Base-by-base conservation (phyloP, 1,140 invertebrate genomes). In the Cecropterus lyciades region DNA sequence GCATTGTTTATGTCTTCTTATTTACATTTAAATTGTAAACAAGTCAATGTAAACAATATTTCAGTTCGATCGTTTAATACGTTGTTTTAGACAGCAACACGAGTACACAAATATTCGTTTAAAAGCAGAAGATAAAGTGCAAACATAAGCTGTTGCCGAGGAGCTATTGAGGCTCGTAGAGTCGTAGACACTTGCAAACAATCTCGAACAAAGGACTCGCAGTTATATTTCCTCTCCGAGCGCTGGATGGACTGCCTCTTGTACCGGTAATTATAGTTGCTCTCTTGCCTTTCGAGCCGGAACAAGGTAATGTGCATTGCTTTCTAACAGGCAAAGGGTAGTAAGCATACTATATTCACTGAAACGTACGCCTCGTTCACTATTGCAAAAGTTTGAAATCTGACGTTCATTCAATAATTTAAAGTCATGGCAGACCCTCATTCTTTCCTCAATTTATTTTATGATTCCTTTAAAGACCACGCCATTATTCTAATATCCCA, bases 201-300 rank as follows among this genome's bases (percentile, higher is more conserved):
- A 49, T 62, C 46, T 62, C 13, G 30, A 40, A 62, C 57, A 62
- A 62, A 62, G 57, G 57, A 37, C 59, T 62, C 59, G 59, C 59
- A 62, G 45, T 51, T 49, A 62, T 62, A 62, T 62, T 51, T 51
- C 46, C 59, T 62, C 59, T 48, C 45, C 6, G 6, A 43, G 46
- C 59, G 46, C 46, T 62, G 37, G 45, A 37, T 51, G 46, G 30
- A 62, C 37, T 16, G 46, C 45, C 46, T 62, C 59, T 60, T 20
- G 46, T 51, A 46, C 59, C 59, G 59, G 59, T 62, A 62, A 62
- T 62, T 62, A 51, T 62, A 62, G 59, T 62, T 62, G 59, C 45
- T 62, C 59, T 60, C 57, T 60, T 60, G 45, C 27, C 27, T 37
- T 59, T 60, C 14, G 15, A 49, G 57, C 11, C 57, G 27, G 30